A percentile compares a stretch with the other conserved stretches of the same genome.
phyloP scores from a whole-genome alignment of 2,888 invertebrate genomes.

The Rhorus exstirpatorius region DNA sequence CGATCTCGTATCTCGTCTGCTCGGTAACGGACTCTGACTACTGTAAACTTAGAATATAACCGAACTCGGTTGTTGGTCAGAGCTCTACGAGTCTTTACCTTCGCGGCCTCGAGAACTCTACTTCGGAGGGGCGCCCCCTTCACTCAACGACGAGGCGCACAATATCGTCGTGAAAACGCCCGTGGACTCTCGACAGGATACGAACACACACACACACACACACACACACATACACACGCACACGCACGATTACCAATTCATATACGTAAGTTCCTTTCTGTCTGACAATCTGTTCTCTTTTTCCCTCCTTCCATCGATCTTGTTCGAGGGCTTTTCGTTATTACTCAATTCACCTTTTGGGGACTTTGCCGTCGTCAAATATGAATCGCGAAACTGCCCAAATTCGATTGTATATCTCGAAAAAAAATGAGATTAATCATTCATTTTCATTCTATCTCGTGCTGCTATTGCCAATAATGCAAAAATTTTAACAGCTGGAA shows the following conservation, averaged over 20 bases:
- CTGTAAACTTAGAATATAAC: slow-evolving; percentile 80
- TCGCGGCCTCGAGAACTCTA: slow-evolving; percentile 70
- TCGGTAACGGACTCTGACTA: slow-evolving; percentile 82
- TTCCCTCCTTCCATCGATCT: slow-evolving; percentile 25
- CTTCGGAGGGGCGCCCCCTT: slow-evolving; percentile 71
- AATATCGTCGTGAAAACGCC: slow-evolving; percentile 52
- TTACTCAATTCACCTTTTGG: slow-evolving; percentile 1
- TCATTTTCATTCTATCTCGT: too few relatives aligned
- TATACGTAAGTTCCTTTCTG: slow-evolving; percentile 34
- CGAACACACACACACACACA: slow-evolving; percentile 48
- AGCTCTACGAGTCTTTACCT: slow-evolving; percentile 59
- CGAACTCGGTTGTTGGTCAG: slow-evolving; percentile 51
- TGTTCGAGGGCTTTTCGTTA: slow-evolving; percentile 4
- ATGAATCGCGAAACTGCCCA: slow-evolving; percentile 5
- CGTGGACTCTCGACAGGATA: slow-evolving; percentile 40
- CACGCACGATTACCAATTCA: slow-evolving; percentile 49
- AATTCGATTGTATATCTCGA: neutral
- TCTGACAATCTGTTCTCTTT: slow-evolving; percentile 47
- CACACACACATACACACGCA: slow-evolving; percentile 47
- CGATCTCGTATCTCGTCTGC: slow-evolving; percentile 75
- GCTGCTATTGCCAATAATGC: neutral
- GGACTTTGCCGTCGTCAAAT: slow-evolving; percentile 13
- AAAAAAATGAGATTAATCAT: too few relatives aligned
- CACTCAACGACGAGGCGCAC: slow-evolving; percentile 67
- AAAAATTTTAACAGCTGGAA: neutral